Evolutionary conservation across 2,888 invertebrate genomes (phyloP).

Genomic region (Protophormia terraenovae): DNA sequence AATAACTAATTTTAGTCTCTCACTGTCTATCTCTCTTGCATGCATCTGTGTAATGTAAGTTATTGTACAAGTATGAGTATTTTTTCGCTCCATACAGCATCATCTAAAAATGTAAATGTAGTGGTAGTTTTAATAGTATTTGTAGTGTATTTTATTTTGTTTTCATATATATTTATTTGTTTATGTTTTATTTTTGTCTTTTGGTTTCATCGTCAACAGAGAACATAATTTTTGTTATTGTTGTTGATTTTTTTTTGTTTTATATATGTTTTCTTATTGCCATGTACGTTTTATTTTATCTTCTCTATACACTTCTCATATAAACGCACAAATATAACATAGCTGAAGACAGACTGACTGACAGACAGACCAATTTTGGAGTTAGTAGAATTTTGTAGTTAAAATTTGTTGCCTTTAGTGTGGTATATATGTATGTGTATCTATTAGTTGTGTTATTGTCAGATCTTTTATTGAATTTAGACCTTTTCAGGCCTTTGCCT

Average conservation of each 20-base stretch:
- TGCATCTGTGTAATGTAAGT: not conserved
- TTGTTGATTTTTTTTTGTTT: conserved; percentile 25
- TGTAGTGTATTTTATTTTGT: not conserved
- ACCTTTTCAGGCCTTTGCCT: conserved; percentile 64
- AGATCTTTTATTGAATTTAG: conserved; percentile 64
- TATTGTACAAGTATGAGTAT: conserved; percentile 11
- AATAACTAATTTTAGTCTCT: conserved; percentile 17
- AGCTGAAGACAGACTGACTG: not conserved
- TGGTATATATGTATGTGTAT: conserved; percentile 19
- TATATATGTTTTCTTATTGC: conserved; percentile 35
- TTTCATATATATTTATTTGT: conserved; percentile 23
- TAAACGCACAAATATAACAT: conserved; percentile 6
- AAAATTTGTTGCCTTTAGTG: conserved; percentile 21
- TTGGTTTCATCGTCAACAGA: conserved; percentile 54
- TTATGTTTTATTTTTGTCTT: conserved; percentile 49
- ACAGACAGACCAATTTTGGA: conserved; percentile 16
- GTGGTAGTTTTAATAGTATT: not conserved
- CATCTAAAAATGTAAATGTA: conserved; percentile 2
- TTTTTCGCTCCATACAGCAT: conserved; percentile 46
- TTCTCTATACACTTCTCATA: not conserved
- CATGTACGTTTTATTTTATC: conserved; percentile 26
- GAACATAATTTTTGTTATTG: conserved; percentile 47
- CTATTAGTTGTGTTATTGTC: conserved; percentile 54
- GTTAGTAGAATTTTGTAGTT: conserved; percentile 51
- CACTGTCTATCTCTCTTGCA: conserved; percentile 30